A percentile compares a stretch with the other conserved stretches of the same genome.
phyloP scores from a whole-genome alignment of 2,113 vertebrate genomes.

The Cavia porcellus region DNA sequence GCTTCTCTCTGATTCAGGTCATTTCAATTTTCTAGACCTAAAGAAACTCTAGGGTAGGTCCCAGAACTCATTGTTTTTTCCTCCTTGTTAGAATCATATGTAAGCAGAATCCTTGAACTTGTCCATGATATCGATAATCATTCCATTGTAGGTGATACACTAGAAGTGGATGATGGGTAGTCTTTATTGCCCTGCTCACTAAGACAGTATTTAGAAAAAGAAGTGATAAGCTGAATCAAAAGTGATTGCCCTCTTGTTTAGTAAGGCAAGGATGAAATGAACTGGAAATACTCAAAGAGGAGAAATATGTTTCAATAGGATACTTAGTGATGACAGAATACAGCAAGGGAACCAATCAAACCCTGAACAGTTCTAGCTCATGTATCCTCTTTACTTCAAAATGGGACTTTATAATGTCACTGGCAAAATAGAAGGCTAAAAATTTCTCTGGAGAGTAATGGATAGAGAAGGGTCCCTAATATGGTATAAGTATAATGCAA shows the following conservation, averaged over 20 bases:
- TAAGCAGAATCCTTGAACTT: not conserved
- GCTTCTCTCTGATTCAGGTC: not conserved
- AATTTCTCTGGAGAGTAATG: not conserved
- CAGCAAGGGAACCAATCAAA: not conserved
- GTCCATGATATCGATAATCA: not conserved
- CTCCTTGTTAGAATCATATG: not conserved
- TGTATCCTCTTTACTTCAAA: not conserved
- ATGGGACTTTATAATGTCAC: not conserved
- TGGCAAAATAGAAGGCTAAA: not conserved
- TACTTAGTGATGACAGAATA: not conserved
- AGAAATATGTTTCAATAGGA: not conserved
- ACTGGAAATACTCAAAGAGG: not conserved
- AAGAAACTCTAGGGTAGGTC: not conserved
- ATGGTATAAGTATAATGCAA: not conserved
- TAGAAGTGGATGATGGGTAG: not conserved
- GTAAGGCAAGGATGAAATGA: not conserved
- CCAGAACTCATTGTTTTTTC: not conserved
- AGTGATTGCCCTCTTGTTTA: not conserved
- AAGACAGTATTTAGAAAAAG: constrained; percentile 9
- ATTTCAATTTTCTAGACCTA: not conserved
- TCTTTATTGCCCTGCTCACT: not conserved
- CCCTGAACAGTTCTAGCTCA: not conserved
- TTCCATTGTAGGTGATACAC: not conserved
- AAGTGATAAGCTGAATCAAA: not conserved
- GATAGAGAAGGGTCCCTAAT: not conserved